Base-by-base conservation (phyloP, 2,797 vertebrate genomes). In the Semotilus atromaculatus region DNA sequence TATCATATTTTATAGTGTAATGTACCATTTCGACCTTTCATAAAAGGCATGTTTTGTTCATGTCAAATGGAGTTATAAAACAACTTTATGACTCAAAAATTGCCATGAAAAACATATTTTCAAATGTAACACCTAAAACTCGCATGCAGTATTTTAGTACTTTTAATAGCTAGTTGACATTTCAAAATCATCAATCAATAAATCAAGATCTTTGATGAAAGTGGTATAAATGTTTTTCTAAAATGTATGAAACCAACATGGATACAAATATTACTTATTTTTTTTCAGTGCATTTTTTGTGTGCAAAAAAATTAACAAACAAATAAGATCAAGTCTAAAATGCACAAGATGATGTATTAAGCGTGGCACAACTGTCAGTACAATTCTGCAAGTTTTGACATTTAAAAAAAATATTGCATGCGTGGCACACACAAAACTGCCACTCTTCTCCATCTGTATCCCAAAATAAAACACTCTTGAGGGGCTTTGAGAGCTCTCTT, bases 401-500 rank as follows among this genome's bases (percentile, higher is more conserved):
- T 80, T 19, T 8, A 0, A 64, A 68, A 26, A 38, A 80, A 66
- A 81, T 13, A 55, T 67, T 58, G 45, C 60, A 38, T 45, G 34
- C n/a, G 68, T 48, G 71, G 40, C 29, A 73, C 72, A 73, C 72
- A 84, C 26, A 87, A 84, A 70, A 84, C 76, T 55, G 76, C 58
- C 71, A 76, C 64, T 73, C 45, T 81, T 48, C 45, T 80, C 78
- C 38, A 73, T 71, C 58, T 67, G 58, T 48, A 82, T 75, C 73
- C 77, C 73, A 36, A 43, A 88, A 81, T 84, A 72, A 55, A 86
- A 77, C 73, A 77, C 71, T 70, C 83, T 67, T 74, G 40, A 64
- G 9, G 67, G 82, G 88, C 88, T 84, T 48, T 40, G 73, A 75
- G 74, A 75, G 83, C 84, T 74, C 83, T 64, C 55, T 34, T 82